Percentiles rank a stretch among this genome's conserved stretches.
Evolutionary conservation across 2,888 invertebrate species (phyloP).

Genomic region (Aelia acuminata): DNA sequence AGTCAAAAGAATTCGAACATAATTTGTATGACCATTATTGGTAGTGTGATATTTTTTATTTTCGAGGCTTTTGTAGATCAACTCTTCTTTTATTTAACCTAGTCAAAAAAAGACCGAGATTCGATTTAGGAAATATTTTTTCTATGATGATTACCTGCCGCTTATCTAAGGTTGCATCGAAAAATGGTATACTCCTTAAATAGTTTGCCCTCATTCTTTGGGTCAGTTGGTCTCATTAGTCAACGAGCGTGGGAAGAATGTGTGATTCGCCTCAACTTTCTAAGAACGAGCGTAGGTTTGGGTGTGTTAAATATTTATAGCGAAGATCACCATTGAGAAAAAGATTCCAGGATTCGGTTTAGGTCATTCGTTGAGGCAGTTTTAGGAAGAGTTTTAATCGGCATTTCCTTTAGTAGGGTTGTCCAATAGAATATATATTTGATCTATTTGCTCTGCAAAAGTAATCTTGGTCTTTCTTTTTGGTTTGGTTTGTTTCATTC

Average conservation of each 20-base stretch:
- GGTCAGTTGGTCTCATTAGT: not conserved
- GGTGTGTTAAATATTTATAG: not conserved
- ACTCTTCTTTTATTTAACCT: no score
- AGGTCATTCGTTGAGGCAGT: not conserved
- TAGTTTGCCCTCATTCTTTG: not conserved
- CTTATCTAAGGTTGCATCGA: no score
- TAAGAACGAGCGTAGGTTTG: not conserved
- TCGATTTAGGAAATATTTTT: no score
- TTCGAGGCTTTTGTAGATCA: no score
- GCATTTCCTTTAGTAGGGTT: not conserved
- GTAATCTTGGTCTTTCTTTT: not conserved
- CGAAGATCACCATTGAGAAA: not conserved
- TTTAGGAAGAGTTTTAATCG: not conserved
- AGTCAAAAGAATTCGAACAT: not conserved
- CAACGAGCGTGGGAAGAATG: slow-evolving; percentile 4
- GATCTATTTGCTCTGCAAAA: not conserved
- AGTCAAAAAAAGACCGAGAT: no score
- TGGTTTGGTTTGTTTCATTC: not conserved
- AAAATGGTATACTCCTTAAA: not conserved
- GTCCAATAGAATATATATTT: not conserved
- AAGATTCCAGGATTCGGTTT: not conserved
- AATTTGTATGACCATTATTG: not conserved
- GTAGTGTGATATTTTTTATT: no score
- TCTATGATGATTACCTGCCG: no score
- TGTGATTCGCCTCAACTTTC: not conserved